A percentile compares a stretch with the other conserved stretches of the same genome.
Evolutionary conservation across 2,113 vertebrate genomes (phyloP).

Genomic region (Oncorhynchus clarkii): DNA sequence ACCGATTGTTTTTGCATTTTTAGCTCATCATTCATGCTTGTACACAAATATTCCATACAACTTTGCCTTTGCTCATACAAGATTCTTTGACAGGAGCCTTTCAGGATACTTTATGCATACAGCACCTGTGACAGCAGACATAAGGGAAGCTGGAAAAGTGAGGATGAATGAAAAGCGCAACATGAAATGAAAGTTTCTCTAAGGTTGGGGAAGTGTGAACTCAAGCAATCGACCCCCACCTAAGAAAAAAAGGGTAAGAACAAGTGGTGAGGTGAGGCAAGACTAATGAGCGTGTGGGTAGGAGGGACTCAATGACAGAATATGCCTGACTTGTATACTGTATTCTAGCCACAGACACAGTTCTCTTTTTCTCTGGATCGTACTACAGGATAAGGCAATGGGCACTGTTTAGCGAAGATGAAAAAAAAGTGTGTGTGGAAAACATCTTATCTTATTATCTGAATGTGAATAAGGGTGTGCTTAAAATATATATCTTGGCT

Average conservation of each 20-base stretch:
- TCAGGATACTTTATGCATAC: not conserved
- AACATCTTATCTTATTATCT: not conserved
- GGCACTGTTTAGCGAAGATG: no score
- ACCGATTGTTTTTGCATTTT: constrained; percentile 17
- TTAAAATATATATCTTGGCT: not conserved
- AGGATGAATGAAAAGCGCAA: not conserved
- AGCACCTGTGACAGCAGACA: constrained; percentile 4
- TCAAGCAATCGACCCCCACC: not conserved
- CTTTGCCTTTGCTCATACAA: constrained; percentile 10
- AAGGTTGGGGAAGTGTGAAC: not conserved
- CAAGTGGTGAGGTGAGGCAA: constrained; percentile 23
- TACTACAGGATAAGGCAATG: not conserved
- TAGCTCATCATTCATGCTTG: constrained; percentile 22
- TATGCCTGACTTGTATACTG: not conserved
- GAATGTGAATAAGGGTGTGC: no score
- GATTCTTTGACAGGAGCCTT: not conserved
- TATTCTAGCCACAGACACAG: not conserved
- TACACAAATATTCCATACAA: constrained; percentile 19
- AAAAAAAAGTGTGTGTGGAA: constrained; percentile 4
- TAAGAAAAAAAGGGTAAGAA: not conserved
- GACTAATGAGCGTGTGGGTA: constrained; percentile 10
- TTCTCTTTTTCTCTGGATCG: not conserved
- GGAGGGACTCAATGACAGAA: not conserved
- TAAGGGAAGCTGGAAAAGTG: constrained; percentile 1
- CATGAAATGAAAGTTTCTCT: not conserved